Evolutionary conservation across 64 coral and sea anemone species (phyloP).

Genomic region (Dendronephthya gigantea): DNA sequence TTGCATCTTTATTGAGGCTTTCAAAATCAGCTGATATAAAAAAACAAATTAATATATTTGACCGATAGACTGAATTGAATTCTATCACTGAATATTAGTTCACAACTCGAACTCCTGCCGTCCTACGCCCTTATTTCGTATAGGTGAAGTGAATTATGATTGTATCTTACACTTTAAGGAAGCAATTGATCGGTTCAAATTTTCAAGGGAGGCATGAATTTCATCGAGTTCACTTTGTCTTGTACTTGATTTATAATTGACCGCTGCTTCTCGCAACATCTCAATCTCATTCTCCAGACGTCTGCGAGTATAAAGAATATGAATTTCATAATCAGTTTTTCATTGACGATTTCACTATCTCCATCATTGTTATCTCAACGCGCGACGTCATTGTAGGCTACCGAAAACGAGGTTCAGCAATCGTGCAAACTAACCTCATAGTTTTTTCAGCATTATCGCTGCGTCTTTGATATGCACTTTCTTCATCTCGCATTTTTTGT

Average conservation of each 20-base stretch:
- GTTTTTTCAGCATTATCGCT: not conserved
- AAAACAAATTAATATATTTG: not conserved
- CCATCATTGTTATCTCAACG: too few relatives aligned
- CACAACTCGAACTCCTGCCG: too few relatives aligned
- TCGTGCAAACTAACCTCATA: not conserved
- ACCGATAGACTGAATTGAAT: too few relatives aligned
- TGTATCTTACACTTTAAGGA: not conserved
- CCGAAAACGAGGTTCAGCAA: not conserved
- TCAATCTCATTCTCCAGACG: not conserved
- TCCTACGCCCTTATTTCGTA: too few relatives aligned
- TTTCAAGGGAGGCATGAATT: not conserved
- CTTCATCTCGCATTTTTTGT: not conserved
- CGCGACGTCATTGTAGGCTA: too few relatives aligned
- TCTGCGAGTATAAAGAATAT: not conserved
- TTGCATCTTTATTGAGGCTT: not conserved
- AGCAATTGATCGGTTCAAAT: not conserved
- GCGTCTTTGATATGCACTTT: not conserved
- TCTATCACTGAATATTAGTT: not conserved
- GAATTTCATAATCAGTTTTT: too few relatives aligned
- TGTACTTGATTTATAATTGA: not conserved
- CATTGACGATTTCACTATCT: too few relatives aligned
- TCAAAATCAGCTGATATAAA: not conserved
- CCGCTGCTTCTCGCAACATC: not conserved
- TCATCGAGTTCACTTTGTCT: not conserved
- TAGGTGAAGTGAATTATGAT: too few relatives aligned